A percentile compares a stretch with the other conserved stretches of the same genome.
phyloP scores from a whole-genome alignment of 2,113 vertebrate genomes.

The Gymnogyps californianus region DNA sequence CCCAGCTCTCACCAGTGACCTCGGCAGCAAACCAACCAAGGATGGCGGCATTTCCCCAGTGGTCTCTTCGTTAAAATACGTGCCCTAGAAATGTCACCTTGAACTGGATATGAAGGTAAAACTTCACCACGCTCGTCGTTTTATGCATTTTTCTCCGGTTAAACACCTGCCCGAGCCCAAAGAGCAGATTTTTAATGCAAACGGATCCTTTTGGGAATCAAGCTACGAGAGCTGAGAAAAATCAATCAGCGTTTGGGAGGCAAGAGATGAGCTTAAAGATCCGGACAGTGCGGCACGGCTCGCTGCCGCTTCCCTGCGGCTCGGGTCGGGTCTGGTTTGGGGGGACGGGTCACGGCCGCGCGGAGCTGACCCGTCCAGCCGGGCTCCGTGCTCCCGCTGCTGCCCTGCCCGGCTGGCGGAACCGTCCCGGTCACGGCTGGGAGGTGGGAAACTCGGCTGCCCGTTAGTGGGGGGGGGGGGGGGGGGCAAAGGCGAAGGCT shows the following conservation, averaged over 20 bases:
- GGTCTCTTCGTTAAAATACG: accelerated
- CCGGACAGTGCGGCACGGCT: background rate
- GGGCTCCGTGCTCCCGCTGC: background rate
- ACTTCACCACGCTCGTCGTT: accelerated
- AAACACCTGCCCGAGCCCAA: background rate
- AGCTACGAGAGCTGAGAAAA: background rate
- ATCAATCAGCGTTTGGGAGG: background rate
- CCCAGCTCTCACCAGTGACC: background rate
- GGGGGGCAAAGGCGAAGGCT: too few relatives aligned
- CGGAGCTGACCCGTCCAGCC: background rate
- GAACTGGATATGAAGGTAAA: background rate
- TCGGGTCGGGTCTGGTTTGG: background rate
- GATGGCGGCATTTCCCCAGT: accelerated
- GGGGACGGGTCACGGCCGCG: too few relatives aligned
- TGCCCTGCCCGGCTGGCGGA: too few relatives aligned
- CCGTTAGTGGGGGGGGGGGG: background rate
- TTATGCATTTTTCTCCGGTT: accelerated
- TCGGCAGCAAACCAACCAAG: background rate
- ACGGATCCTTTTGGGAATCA: background rate
- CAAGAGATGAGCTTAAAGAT: background rate
- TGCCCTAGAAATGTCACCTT: background rate
- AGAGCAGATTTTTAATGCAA: accelerated
- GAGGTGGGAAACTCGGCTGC: background rate
- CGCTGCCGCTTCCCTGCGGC: background rate
- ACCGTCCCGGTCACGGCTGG: background rate